Evolutionary conservation across 1,140 invertebrate genomes (phyloP).

Genomic region (Onthophagus taurus): DNA sequence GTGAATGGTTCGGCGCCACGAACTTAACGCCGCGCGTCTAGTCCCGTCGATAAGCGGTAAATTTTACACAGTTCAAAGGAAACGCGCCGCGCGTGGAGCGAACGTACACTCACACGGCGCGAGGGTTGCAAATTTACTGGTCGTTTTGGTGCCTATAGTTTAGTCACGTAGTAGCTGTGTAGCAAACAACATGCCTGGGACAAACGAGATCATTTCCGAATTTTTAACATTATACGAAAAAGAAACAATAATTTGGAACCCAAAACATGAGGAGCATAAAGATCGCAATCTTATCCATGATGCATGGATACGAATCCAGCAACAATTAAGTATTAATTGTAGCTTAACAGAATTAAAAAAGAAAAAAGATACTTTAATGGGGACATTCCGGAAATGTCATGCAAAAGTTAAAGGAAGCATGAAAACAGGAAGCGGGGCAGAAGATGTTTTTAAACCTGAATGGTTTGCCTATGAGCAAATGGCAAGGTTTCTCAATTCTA

Average conservation of each 20-base stretch:
- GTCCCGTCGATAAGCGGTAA: too few relatives aligned
- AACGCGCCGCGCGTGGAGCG: too few relatives aligned
- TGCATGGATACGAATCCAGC: conserved; percentile 16
- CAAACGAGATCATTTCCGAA: conserved; percentile 12
- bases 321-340: not conserved
- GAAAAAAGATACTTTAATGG: conserved; percentile 31
- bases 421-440: conserved; percentile 11
- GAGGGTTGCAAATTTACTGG: too few relatives aligned
- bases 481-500: not conserved
- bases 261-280: conserved; percentile 13
- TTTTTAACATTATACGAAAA: conserved; percentile 17
- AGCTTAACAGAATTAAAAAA: conserved; percentile 23
- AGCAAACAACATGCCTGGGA: conserved; percentile 10
- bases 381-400: conserved; percentile 17
- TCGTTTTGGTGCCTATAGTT: too few relatives aligned
- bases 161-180: too few relatives aligned
- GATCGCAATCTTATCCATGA: conserved; percentile 14
- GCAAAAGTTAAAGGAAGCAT: conserved; percentile 19
- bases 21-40: too few relatives aligned
- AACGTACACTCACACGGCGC: too few relatives aligned
- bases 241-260: conserved; percentile 17
- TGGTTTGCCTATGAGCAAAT: conserved; percentile 27
- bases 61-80: too few relatives aligned
- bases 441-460: conserved; percentile 21
- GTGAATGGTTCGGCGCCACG: too few relatives aligned